Percentiles rank a stretch among this genome's conserved stretches.
phyloP scores from a whole-genome alignment of 2,113 vertebrate species.

The Zootoca vivipara region DNA sequence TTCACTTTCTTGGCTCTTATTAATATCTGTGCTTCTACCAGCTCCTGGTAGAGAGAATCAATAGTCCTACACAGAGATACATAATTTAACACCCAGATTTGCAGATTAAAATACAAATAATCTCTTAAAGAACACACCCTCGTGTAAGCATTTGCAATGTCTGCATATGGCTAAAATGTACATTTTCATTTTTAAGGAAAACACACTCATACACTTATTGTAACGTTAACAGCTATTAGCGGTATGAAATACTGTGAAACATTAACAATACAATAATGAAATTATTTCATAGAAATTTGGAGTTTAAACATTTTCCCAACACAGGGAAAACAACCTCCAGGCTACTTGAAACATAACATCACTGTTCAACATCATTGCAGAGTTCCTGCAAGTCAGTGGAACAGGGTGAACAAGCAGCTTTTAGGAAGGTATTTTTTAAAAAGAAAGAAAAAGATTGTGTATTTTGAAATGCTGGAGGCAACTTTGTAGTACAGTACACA shows the following conservation, averaged over 20 bases:
- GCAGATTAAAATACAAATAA: neutral
- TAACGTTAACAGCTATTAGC: neutral
- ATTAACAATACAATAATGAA: neutral
- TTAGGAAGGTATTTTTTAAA: neutral
- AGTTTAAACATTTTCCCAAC: neutral
- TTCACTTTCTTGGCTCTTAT: slow-evolving; percentile 75
- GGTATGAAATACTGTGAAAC: neutral
- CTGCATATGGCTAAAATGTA: neutral
- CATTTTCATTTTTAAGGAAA: neutral
- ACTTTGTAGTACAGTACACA: neutral
- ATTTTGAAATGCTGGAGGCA: neutral
- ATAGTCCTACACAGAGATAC: slow-evolving; percentile 74
- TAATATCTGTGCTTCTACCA: slow-evolving; percentile 80
- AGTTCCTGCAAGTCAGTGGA: neutral
- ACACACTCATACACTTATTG: neutral
- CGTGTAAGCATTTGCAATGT: neutral
- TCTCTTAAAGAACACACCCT: neutral
- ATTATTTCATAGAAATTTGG: neutral
- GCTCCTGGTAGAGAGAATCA: slow-evolving; percentile 83
- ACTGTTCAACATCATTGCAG: neutral
- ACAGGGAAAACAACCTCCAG: neutral
- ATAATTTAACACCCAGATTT: neutral
- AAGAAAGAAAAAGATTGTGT: neutral
- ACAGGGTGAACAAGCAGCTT: neutral
- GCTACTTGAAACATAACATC: neutral